A percentile compares a stretch with the other conserved stretches of the same genome.
phyloP scores from a whole-genome alignment of 2,888 invertebrate species.

The Portevinia maculata region DNA sequence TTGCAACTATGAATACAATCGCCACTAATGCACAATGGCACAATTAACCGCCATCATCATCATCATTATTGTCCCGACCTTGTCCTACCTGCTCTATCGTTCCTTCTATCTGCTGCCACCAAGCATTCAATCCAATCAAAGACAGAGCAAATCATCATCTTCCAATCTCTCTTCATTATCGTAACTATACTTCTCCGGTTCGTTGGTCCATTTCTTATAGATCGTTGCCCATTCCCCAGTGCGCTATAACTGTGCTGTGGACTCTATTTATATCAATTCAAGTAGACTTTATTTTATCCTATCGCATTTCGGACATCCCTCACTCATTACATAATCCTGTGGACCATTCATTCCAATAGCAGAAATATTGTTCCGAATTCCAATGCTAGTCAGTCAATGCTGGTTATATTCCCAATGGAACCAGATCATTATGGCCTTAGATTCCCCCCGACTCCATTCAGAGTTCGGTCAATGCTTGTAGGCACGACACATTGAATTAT shows the following conservation, averaged over 20 bases:
- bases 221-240: background rate
- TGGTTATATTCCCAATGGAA: constrained; percentile 32
- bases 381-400: constrained; percentile 56
- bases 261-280: constrained; percentile 38
- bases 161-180: constrained; percentile 32
- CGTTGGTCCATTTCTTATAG: constrained; percentile 42
- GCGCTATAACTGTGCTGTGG: too few relatives aligned
- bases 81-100: constrained; percentile 20
- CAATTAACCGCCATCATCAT: constrained; percentile 34
- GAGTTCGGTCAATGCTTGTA: constrained; percentile 37
- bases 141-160: constrained; percentile 29
- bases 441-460: constrained; percentile 18
- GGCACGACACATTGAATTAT: constrained; percentile 51
- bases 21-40: too few relatives aligned
- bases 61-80: constrained; percentile 22
- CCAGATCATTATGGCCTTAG: constrained; percentile 35
- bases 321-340: constrained; percentile 41
- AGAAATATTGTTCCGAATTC: constrained; percentile 9
- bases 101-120: constrained; percentile 3
- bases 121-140: constrained; percentile 53
- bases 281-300: constrained; percentile 22
- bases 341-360: constrained; percentile 24
- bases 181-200: constrained; percentile 55
- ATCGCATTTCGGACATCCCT: constrained; percentile 14
- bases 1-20: too few relatives aligned